Base-by-base conservation (phyloP, 2,797 vertebrate species). In the Pseudotriccus pelzelni region DNA sequence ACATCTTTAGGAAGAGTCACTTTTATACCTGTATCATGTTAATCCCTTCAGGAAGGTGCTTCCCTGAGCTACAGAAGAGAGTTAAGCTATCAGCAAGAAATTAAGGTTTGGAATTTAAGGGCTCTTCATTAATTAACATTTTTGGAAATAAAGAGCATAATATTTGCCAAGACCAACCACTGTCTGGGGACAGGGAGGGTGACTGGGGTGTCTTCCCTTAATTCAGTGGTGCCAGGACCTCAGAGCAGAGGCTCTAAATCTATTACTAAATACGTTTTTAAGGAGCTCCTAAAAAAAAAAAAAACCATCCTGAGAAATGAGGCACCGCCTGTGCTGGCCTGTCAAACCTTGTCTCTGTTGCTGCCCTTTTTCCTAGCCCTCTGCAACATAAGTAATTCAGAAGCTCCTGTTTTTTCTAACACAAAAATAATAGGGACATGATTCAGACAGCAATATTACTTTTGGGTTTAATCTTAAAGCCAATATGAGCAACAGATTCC, bases 401-500 rank as follows among this genome's bases (percentile, higher is more conserved):
- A 74, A 91, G n/a, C 60, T 87, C 44, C 56, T 43, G 14, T 50
- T 90, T 90, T 81, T 73, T 90, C 50, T 69, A 79, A 74, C 25
- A 63, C 69, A 81, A 39, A 52, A 64, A 53, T 46, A 74, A 72
- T 27, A 68, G 62, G 41, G 43, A 34, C 50, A 27, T 53, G 77
- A 87, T 84, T 81, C 84, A 83, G 72, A 66, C 60, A 85, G 60
- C 37, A 63, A 0, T 46, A 56, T 63, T 72, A 77, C 24, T 82
- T 81, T 83, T 84, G 32, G 24, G 86, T 91, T 94, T 68, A 55
- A 84, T 79, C 70, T 55, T 46, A 80, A 84, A 85, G 58, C 67
- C 88, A 34, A 83, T 85, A 64, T 89, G 84, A 95, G 86, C 85
- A 95, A 94, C 43, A 58, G 72, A 68, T 93, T 87, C 63, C 90